Conservation (phyloP, 2,888 invertebrate species). For the Luperina testacea region DNA sequence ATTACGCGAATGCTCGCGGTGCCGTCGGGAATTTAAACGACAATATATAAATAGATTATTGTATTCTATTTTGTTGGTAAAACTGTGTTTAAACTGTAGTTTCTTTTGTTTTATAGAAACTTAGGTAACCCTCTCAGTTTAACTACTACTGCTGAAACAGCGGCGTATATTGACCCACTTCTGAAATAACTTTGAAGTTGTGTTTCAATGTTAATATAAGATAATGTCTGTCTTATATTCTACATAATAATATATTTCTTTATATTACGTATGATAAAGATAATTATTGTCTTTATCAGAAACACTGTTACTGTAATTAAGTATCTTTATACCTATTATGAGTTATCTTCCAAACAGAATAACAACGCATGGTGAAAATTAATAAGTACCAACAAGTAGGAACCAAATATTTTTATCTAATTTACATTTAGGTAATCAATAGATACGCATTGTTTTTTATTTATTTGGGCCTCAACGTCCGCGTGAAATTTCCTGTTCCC, state of each 20-base stretch:
- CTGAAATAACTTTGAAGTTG: conserved; percentile 1
- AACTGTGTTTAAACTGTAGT: background rate
- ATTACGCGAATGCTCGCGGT: conserved; percentile 50
- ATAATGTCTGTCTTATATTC: conserved; percentile 5
- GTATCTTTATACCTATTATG: background rate
- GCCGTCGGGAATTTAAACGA: conserved; percentile 49
- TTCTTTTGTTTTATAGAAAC: background rate
- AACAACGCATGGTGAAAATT: background rate
- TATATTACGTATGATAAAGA: conserved; percentile 15
- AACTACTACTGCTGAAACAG: background rate
- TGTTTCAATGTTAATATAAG: background rate
- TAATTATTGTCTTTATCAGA: conserved; percentile 30
- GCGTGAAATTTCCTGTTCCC: background rate
- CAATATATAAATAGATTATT: conserved; percentile 39
- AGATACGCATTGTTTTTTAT: background rate
- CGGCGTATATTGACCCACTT: background rate
- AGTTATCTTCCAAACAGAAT: background rate
- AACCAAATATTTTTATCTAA: background rate
- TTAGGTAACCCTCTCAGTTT: background rate
- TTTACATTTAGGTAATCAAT: background rate
- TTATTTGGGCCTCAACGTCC: background rate
- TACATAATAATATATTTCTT: background rate
- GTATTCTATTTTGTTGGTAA: conserved; percentile 15
- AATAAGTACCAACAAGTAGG: background rate
- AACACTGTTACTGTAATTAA: conserved; percentile 11